phyloP scores from a whole-genome alignment of 2,797 vertebrate genomes.

The Parauchenoglanis punctatus region DNA sequence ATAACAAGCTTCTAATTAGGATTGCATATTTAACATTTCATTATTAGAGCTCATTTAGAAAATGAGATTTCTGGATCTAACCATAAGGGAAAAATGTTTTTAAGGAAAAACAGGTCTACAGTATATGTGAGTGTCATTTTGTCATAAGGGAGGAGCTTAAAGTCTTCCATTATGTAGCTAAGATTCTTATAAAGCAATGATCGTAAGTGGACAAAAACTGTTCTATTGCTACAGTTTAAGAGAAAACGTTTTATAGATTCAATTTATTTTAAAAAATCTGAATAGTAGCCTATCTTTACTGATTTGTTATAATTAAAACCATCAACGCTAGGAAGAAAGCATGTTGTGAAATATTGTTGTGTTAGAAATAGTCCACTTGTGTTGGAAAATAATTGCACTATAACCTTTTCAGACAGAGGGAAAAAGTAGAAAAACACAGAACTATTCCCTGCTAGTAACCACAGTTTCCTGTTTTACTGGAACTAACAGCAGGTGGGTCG shows the following conservation, averaged over 20 bases:
- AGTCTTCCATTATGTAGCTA: background rate
- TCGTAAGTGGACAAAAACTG: background rate
- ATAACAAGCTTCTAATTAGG: background rate
- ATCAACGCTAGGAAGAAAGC: background rate
- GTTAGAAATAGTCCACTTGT: background rate
- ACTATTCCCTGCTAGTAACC: background rate
- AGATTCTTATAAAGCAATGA: background rate
- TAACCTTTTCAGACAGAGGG: background rate
- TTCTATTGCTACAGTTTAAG: too few relatives aligned
- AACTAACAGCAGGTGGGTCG: background rate
- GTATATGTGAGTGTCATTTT: background rate
- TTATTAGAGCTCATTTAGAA: background rate
- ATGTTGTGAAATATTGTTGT: background rate
- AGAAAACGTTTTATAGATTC: background rate
- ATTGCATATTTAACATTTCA: background rate
- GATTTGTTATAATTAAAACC: background rate
- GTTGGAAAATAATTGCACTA: background rate
- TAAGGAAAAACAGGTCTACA: background rate
- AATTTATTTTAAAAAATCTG: background rate
- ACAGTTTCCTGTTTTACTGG: conserved; percentile 2
- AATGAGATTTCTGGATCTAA: background rate
- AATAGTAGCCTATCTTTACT: background rate
- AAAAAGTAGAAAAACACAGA: background rate
- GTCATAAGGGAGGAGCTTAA: background rate
- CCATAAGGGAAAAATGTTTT: background rate